Percentiles rank a stretch among this genome's conserved stretches.
These are phyloP conservation scores for Lordiphosa mommai DNA, from an alignment of 1,140 invertebrate genomes.

Conservation along the genomic window DNA sequence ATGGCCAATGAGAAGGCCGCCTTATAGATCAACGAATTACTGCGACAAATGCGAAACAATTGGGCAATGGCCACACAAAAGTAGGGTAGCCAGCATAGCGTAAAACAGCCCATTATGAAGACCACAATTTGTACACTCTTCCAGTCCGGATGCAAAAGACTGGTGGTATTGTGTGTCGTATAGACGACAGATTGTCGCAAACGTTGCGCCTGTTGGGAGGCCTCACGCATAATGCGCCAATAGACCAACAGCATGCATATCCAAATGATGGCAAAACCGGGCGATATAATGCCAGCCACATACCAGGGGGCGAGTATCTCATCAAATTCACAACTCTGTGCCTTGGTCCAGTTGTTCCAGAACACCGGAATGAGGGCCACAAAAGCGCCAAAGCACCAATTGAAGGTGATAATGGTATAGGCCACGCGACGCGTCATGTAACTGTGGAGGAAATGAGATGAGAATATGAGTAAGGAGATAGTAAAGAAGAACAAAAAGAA, in stretches of 20 bases:
- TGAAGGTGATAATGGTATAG: conserved; percentile 82
- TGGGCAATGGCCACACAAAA: conserved; percentile 84
- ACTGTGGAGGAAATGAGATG: conserved; percentile 5
- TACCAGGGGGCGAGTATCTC: conserved; percentile 80
- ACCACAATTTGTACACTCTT: conserved; percentile 88
- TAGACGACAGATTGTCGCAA: conserved; percentile 80
- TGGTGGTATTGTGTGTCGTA: conserved; percentile 79
- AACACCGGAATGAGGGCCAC: conserved; percentile 85
- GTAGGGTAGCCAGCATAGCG: conserved; percentile 88
- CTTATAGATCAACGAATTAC: conserved; percentile 83
- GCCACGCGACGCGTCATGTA: conserved; percentile 84
- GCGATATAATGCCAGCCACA: conserved; percentile 84
- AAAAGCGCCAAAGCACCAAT: conserved; percentile 83
- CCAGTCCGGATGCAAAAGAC: conserved; percentile 83
- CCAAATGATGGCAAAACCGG: conserved; percentile 86
- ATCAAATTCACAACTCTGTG: conserved; percentile 81
- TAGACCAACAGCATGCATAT: conserved; percentile 86
- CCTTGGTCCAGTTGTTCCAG: conserved; percentile 85
- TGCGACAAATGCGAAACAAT: conserved; percentile 81
- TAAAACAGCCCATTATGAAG: conserved; percentile 87
- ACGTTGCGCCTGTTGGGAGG: conserved; percentile 84
- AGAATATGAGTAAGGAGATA: too few species aligned
- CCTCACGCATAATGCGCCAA: conserved; percentile 87
- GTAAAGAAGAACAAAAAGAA: too few species aligned
- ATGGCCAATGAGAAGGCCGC: conserved; percentile 86